Percentiles rank a stretch among this genome's conserved stretches.
phyloP scores from a whole-genome alignment of 2,797 vertebrate species.

The Acropternis orthonyx region DNA sequence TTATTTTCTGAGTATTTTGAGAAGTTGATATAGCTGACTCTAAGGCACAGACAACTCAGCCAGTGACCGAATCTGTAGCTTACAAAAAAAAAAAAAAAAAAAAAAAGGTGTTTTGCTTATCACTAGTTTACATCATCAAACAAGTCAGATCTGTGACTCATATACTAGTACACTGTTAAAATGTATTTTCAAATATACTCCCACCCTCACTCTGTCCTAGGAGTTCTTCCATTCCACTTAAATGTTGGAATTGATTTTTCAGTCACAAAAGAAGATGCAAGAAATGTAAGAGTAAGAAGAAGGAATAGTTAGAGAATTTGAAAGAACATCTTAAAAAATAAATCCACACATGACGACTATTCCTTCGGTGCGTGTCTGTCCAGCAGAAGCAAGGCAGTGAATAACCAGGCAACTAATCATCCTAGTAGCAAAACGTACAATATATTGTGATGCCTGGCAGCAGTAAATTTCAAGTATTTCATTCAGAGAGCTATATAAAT shows the following conservation, averaged over 20 bases:
- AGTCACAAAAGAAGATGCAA: not conserved
- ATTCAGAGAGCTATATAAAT: not conserved
- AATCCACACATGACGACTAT: fast-evolving
- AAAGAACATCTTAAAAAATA: not conserved
- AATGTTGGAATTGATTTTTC: not conserved
- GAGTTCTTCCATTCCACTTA: not conserved
- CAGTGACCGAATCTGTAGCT: not conserved
- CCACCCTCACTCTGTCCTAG: not conserved
- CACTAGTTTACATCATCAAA: not conserved
- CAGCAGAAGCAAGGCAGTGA: not conserved
- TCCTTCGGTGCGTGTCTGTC: not conserved
- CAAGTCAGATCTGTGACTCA: not conserved
- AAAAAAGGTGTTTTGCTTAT: not conserved
- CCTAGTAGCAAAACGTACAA: not conserved
- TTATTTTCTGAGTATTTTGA: not conserved
- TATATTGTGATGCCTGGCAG: not conserved
- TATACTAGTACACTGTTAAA: too few species aligned
- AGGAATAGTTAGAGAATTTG: not conserved
- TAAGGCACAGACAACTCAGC: not conserved
- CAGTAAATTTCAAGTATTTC: not conserved
- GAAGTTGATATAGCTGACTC: not conserved
- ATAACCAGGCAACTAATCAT: not conserved
- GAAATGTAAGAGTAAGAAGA: not conserved
- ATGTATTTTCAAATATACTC: not conserved
- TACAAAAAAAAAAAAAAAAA: not conserved